These are phyloP conservation scores for Synergus japonicus DNA, from an alignment of 2,888 invertebrate genomes.

Conservation along the genomic window DNA sequence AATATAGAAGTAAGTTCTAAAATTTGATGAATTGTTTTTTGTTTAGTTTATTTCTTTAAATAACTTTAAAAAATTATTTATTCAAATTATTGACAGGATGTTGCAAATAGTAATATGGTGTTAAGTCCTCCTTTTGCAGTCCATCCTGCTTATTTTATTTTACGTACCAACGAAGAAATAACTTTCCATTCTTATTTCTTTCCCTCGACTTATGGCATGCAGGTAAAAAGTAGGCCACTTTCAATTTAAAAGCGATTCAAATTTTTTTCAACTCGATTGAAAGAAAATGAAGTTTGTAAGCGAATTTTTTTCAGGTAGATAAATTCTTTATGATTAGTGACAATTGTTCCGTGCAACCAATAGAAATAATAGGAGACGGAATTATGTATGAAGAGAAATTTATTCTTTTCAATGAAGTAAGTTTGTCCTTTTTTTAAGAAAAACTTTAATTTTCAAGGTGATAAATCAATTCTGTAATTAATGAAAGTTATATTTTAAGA, in stretches of 20 bases:
- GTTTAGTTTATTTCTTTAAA: neutral
- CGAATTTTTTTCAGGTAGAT: constrained; percentile 66
- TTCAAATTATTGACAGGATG: constrained; percentile 59
- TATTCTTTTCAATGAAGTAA: constrained; percentile 57
- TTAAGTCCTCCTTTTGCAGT: constrained; percentile 71
- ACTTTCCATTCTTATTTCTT: constrained; percentile 73
- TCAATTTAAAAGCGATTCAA: too few relatives aligned
- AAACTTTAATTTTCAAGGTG: neutral
- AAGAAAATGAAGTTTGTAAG: neutral
- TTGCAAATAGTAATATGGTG: constrained; percentile 67
- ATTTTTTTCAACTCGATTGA: neutral
- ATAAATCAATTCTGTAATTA: constrained; percentile 1
- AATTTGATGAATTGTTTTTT: constrained; percentile 41
- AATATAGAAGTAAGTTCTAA: constrained; percentile 69
- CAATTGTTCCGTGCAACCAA: constrained; percentile 73
- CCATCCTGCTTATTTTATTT: constrained; percentile 75
- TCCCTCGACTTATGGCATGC: constrained; percentile 72
- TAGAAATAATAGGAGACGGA: constrained; percentile 78
- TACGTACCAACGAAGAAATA: constrained; percentile 71
- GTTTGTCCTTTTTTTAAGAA: constrained; percentile 30
- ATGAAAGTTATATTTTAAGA: constrained; percentile 36
- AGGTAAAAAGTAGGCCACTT: constrained; percentile 56
- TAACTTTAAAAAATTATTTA: constrained; percentile 32
- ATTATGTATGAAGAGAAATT: constrained; percentile 69
- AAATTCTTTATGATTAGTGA: constrained; percentile 76